A percentile compares a stretch with the other conserved stretches of the same genome.
phyloP scores from a whole-genome alignment of 2,888 invertebrate genomes.

The Junonia oenone region DNA sequence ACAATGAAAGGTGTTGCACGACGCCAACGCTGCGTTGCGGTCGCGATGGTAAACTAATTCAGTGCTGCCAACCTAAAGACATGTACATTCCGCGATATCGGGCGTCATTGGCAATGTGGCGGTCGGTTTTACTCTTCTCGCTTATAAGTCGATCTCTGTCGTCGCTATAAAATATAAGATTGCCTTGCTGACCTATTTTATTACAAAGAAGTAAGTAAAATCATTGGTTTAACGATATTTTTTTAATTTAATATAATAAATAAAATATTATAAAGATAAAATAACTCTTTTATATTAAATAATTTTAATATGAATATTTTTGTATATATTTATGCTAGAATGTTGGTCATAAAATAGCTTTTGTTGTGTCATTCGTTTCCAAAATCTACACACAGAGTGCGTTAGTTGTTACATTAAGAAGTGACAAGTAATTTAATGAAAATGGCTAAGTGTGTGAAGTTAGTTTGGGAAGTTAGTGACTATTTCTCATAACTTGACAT shows the following conservation, averaged over 20 bases:
- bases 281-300: background rate
- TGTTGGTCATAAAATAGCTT: background rate
- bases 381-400: constrained; percentile 17
- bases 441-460: constrained; percentile 11
- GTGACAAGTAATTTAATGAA: constrained; percentile 5
- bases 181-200: constrained; percentile 36
- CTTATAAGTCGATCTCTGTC: constrained; percentile 49
- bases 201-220: constrained; percentile 5
- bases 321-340: background rate
- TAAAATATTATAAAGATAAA: background rate
- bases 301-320: background rate
- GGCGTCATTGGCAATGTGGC: constrained; percentile 74
- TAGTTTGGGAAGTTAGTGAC: constrained; percentile 15
- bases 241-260: background rate
- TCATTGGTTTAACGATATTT: background rate
- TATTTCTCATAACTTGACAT: background rate
- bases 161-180: constrained; percentile 33
- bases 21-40: constrained; percentile 80
- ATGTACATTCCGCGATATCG: constrained; percentile 62
- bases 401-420: constrained; percentile 11
- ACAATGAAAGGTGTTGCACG: constrained; percentile 86
- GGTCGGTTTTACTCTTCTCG: constrained; percentile 50
- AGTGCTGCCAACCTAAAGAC: constrained; percentile 61
- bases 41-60: constrained; percentile 77
- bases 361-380: constrained; percentile 22